These are phyloP conservation scores for Allobates femoralis DNA, from an alignment of 2,797 vertebrate genomes.

Conservation along the genomic window DNA sequence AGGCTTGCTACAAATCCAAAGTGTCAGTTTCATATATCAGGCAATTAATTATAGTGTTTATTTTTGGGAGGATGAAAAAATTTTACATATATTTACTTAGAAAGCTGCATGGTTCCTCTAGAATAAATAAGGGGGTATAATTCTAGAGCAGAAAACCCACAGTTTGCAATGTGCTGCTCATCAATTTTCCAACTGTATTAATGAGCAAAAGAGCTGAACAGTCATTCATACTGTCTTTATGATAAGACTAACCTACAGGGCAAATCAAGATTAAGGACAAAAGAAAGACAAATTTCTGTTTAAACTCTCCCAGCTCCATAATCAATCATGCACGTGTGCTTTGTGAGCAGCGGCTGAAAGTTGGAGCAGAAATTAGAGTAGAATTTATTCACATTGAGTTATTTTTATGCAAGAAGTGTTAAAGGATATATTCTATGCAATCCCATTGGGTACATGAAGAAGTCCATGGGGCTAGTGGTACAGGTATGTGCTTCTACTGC, in stretches of 20 bases:
- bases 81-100: slow-evolving; percentile 83
- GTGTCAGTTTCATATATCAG: slow-evolving; percentile 82
- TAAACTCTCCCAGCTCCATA: slow-evolving; percentile 54
- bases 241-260: slow-evolving; percentile 79
- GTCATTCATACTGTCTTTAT: slow-evolving; percentile 79
- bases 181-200: slow-evolving; percentile 82
- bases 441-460: not conserved
- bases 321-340: slow-evolving; percentile 52
- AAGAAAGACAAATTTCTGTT: slow-evolving; percentile 71
- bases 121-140: slow-evolving; percentile 85
- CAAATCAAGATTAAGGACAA: slow-evolving; percentile 82
- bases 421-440: not conserved
- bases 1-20: slow-evolving; percentile 80
- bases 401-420: not conserved
- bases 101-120: slow-evolving; percentile 78
- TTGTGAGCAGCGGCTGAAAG: slow-evolving; percentile 15
- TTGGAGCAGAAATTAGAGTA: slow-evolving; percentile 34
- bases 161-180: slow-evolving; percentile 77
- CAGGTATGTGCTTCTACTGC: not conserved
- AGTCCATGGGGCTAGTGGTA: too few species aligned
- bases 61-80: slow-evolving; percentile 72
- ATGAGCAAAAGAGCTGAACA: slow-evolving; percentile 80
- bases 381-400: slow-evolving; percentile 20
- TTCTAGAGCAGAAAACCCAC: slow-evolving; percentile 81
- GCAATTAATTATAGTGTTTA: slow-evolving; percentile 81